Evolutionary conservation across 2,888 invertebrate species (phyloP), one percentile per base, ranked within the genome.

Genomic region (Zele albiditarsus): DNA sequence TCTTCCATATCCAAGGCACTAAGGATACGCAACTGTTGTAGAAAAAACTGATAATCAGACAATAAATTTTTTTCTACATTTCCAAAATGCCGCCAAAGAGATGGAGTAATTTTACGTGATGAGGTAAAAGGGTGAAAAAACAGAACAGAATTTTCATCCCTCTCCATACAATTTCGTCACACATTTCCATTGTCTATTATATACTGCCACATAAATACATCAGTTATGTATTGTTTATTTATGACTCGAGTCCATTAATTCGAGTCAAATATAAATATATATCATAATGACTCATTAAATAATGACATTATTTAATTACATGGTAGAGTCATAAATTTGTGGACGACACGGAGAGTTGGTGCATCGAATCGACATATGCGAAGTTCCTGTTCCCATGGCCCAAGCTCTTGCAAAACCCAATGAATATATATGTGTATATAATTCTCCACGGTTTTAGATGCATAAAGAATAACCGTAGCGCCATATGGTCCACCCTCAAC

Each of bases 401-500:
- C n/a, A 57, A 20, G 25, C 27, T 53, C 60, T 28, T n/a, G 23
- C 63, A 65, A 68, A 58, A 74, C 12, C 73, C 58, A 49, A 31
- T 20, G n/a, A n/a, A 53, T 53, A 53, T 53, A 53, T 53, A 53
- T 53, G n/a, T 53, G n/a, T 58, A 67, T 60, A 60, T 68, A 28
- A 68, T 73, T 67, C 73, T 73, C 60, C 33, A 69, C 46, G 68
- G 69, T 74, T 68, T 68, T 53, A 53, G 72, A 60, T 68, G 31
- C 62, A 60, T 23, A 14, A 67, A 14, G 12, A 69, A 69, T 27
- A 66, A 63, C 31, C 62, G 23, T 46, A 63, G 63, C 63, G 31
- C 74, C 74, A 74, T 63, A 74, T 74, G 74, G 74, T 74, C 42
- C 70, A 65, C 74, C 74, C 70, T 70, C 70, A 31, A 53, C 28